Conservation (phyloP, 1,140 invertebrate species). For the Pristionchus pacificus region DNA sequence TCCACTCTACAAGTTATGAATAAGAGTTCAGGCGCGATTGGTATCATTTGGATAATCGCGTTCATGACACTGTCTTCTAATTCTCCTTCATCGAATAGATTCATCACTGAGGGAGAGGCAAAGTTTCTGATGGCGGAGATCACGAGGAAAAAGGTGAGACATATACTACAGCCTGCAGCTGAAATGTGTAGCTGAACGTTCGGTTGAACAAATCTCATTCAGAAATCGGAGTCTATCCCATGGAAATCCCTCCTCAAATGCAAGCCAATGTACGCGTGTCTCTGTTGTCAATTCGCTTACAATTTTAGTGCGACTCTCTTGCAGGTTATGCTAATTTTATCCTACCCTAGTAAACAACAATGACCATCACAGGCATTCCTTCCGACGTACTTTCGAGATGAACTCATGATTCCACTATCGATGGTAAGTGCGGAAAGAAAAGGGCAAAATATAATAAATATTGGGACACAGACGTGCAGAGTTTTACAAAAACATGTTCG, state of each 20-base stretch:
- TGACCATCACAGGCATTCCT: no score
- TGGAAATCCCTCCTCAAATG: background rate
- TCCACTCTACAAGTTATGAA: background rate
- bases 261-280: background rate
- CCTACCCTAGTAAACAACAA: no score
- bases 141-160: background rate
- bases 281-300: background rate
- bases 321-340: no score
- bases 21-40: background rate
- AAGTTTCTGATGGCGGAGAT: background rate
- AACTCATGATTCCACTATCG: no score
- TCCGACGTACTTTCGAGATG: no score
- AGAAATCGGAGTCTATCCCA: background rate
- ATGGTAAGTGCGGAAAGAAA: no score
- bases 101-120: background rate
- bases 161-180: no score
- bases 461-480: no score
- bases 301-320: background rate
- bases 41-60: background rate
- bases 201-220: background rate
- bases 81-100: background rate
- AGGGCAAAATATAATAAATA: no score
- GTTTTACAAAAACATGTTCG: no score
- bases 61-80: background rate
- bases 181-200: background rate